A percentile compares a stretch with the other conserved stretches of the same genome.
phyloP scores from a whole-genome alignment of 2,888 invertebrate species.

The Tachina lurida region DNA sequence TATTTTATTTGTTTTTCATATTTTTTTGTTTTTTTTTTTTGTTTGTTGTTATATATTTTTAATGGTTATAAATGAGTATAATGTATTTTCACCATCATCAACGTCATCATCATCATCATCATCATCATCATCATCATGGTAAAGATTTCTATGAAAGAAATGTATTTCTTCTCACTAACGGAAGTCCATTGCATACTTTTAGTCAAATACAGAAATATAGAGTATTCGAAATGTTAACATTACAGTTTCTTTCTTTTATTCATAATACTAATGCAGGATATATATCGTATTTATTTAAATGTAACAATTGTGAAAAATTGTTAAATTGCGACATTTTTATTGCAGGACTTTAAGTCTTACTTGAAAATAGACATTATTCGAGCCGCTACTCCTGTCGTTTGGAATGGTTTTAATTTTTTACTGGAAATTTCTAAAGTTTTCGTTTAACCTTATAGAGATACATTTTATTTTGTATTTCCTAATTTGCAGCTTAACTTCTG shows the following conservation, averaged over 20 bases:
- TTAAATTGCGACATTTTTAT: too few species aligned
- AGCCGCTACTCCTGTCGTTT: too few species aligned
- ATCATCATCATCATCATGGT: slow-evolving; percentile 1
- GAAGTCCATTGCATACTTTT: slow-evolving; percentile 67
- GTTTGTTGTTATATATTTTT: slow-evolving; percentile 55
- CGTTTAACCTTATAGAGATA: too few species aligned
- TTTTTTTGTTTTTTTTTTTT: slow-evolving; percentile 3
- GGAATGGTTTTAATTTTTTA: too few species aligned
- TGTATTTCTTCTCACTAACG: slow-evolving; percentile 24
- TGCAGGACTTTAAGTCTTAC: too few species aligned
- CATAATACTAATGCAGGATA: neutral
- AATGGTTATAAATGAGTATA: slow-evolving; percentile 66
- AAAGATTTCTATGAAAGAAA: slow-evolving; percentile 10
- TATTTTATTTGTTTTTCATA: slow-evolving; percentile 31
- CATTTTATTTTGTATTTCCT: too few species aligned
- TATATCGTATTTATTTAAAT: neutral
- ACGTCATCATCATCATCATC: slow-evolving; percentile 13
- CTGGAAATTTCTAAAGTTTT: too few species aligned
- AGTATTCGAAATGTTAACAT: slow-evolving; percentile 21
- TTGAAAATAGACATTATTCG: too few species aligned
- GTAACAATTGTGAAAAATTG: neutral
- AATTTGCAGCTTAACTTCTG: too few species aligned
- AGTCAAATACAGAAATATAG: slow-evolving; percentile 22
- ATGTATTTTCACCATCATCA: slow-evolving; percentile 65
- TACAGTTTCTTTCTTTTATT: neutral